Percentiles rank a stretch among this genome's conserved stretches.
phyloP scores from a whole-genome alignment of 2,113 vertebrate genomes.

The Scalopus aquaticus region DNA sequence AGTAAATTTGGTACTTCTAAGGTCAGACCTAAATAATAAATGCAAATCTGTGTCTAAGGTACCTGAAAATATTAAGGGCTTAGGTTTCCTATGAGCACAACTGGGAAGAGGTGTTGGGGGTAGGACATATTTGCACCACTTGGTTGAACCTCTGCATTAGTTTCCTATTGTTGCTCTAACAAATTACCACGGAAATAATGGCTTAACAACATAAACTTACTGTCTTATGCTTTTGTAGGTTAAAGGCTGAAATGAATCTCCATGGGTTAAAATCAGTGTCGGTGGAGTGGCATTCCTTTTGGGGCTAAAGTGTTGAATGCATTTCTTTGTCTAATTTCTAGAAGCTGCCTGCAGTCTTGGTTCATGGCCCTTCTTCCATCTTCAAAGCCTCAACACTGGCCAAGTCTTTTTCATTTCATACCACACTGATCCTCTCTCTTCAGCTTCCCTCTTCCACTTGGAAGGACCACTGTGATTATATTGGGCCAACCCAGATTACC shows the following conservation, averaged over 20 bases:
- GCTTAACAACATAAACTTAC: background rate
- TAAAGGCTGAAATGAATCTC: background rate
- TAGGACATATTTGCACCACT: background rate
- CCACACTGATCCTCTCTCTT: background rate
- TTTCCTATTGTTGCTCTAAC: slow-evolving; percentile 1
- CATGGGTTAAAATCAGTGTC: background rate
- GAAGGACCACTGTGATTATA: background rate
- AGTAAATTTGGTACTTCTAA: background rate
- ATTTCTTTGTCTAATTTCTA: background rate
- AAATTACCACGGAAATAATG: background rate
- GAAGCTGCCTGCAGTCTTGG: background rate
- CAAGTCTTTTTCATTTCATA: slow-evolving; percentile 3
- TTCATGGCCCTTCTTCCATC: background rate
- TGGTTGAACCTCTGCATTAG: background rate
- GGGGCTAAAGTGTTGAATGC: background rate
- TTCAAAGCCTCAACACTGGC: background rate
- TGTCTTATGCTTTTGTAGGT: background rate
- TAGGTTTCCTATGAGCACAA: background rate
- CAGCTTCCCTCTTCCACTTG: background rate
- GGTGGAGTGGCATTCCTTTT: background rate
- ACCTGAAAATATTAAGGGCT: background rate
- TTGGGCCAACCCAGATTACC: background rate
- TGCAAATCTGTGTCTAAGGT: slow-evolving; percentile 1
- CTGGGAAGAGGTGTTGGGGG: background rate
- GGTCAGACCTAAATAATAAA: background rate